Evolutionary conservation across 2,797 vertebrate species (phyloP), one percentile per base, ranked within the genome.

Genomic region (Neostethus bicornis): DNA sequence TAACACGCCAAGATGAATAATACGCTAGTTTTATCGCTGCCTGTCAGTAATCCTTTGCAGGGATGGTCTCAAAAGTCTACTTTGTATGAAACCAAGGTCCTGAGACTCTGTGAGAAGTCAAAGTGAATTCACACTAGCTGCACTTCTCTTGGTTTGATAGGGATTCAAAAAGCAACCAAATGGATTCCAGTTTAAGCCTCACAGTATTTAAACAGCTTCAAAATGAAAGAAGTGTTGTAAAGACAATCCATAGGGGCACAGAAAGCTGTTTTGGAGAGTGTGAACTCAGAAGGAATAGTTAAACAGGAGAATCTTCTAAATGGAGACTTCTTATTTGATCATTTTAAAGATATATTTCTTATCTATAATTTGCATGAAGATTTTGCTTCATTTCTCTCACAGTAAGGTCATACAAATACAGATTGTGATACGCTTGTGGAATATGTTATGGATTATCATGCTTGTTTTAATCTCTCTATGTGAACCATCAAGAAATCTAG

Each of bases 21-120:
- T 50, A 68, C 50, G 61, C 55, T 74, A 29, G 61, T 79, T 81
- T 85, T 70, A 80, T 79, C 42, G 12, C 61, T 43, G 61, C 17
- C 51, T 70, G 78, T 68, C 73, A 66, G 73, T 67, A 72, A 77
- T 75, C 71, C 66, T 46, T 24, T 17, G 66, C 50, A 66, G 12
- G 12, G 54, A 38, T 62, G 48, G 43, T 39, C 35, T 58, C 29
- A 11, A 11, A 20, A 35, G 20, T 20, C 39, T 23, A 5, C 38
- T 64, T 57, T 56, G 32, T 58, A 39, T 68, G 66, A 53, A 48
- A 67, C 21, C 51, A 53, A 63, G 68, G 68, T 52, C 52, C 55
- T 28, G 2, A 3, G 39, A 58, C 39, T 56, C 23, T 46, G 13
- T 29, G 41, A 70, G 61, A 7, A n/a, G 51, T 55, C 69, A 8